Base-by-base conservation (phyloP, 2,888 invertebrate genomes). In the Acronicta psi region DNA sequence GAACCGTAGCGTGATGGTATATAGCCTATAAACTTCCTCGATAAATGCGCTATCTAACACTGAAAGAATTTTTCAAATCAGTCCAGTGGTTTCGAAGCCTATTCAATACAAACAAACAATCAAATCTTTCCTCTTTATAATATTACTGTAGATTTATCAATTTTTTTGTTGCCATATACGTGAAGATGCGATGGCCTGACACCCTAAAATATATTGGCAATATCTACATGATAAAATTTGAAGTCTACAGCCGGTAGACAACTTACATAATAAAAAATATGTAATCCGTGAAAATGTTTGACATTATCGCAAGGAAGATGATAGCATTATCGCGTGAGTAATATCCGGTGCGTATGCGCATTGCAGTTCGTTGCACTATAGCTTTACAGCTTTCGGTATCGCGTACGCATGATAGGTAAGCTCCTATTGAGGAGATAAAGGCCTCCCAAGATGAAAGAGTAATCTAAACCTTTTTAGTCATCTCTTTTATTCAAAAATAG, bases 321-420 rank as follows among this genome's bases (percentile, higher is more conserved):
- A 70, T 65, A 62, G 43, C 75, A 51, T 66, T 77, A 75, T 77
- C 77, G 65, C 29, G 41, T 63, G 75, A 59, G 68, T 65, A 61
- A 69, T 59, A 56, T 75, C 75, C 75, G 77, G 49, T 43, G 59
- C 47, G 67, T 29, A 42, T 18, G 56, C 62, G 40, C 53, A 54
- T 34, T 53, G 47, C 37, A 56, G 59, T 75, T 65, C 69, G 51
- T 62, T 75, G 77, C 57, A 66, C 59, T 59, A 40, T 11, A 23
- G 43, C 29, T 47, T 44, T 41, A 29, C 14, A 64, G 25, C 40
- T 49, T 66, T 50, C 13, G 18, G 11, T 38, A 11, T 17, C 1
- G 14, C 14, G 13, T 9, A 11, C 9, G n/a, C 10, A 38, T 29
- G 10, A 10, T 46, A 34, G 16, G 13, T 34, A 34, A 34, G 34